Conservation (phyloP, 2,113 vertebrate genomes). For the Anolis carolinensis region DNA sequence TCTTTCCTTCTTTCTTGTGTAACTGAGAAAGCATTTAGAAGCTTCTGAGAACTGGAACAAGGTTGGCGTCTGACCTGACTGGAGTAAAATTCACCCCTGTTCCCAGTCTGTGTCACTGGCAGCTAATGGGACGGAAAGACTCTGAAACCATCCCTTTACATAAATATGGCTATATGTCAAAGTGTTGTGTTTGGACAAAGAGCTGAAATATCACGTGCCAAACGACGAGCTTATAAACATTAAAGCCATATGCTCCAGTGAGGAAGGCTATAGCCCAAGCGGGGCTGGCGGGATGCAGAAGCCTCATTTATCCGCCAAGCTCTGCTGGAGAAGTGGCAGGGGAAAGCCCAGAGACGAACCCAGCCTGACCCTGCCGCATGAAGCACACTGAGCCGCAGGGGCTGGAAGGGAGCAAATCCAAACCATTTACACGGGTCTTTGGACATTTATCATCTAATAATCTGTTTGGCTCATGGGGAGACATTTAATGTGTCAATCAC, state of each 20-base stretch:
- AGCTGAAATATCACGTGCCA: conserved; percentile 19
- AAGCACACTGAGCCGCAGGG: conserved; percentile 9
- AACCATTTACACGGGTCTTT: not conserved
- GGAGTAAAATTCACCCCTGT: not conserved
- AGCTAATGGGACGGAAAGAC: not conserved
- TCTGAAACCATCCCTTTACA: not conserved
- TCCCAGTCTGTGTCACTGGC: not conserved
- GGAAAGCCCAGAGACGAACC: conserved; percentile 3
- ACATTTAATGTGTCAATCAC: conserved; percentile 40
- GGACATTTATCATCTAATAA: conserved; percentile 25
- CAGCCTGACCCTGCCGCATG: conserved; percentile 1
- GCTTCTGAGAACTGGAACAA: not conserved
- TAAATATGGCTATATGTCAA: not conserved
- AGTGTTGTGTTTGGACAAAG: not conserved
- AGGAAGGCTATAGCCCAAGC: not conserved
- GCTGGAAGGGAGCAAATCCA: conserved; percentile 32
- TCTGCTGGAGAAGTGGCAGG: fast-evolving
- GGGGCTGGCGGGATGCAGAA: not conserved
- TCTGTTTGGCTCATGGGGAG: conserved; percentile 35
- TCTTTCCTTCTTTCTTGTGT: not conserved
- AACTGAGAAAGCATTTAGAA: not conserved
- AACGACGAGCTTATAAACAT: not conserved
- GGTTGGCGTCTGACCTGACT: fast-evolving
- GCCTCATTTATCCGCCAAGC: not conserved
- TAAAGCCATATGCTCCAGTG: not conserved